Evolutionary conservation across 2,113 vertebrate species (phyloP).

Genomic region (Ornithorhynchus anatinus): DNA sequence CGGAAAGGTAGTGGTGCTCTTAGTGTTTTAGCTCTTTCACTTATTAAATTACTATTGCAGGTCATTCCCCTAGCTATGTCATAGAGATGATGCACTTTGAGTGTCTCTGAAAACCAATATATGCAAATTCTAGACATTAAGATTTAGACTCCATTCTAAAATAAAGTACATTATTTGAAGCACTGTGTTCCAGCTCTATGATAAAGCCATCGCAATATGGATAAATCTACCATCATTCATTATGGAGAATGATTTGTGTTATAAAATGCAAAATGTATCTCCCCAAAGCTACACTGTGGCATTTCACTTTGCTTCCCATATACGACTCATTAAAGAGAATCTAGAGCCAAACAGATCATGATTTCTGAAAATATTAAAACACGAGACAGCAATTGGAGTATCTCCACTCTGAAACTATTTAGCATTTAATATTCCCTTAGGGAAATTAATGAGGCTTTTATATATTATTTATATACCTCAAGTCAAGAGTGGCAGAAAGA

Average conservation of each 20-base stretch:
- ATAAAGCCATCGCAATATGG: slow-evolving; percentile 19
- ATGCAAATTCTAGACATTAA: no score
- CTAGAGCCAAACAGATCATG: slow-evolving; percentile 35
- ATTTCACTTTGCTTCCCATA: slow-evolving; percentile 45
- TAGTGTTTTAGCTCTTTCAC: no score
- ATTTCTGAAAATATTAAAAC: slow-evolving; percentile 52
- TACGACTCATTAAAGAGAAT: slow-evolving; percentile 64
- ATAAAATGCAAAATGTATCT: background rate
- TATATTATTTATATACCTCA: slow-evolving; percentile 63
- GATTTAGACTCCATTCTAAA: no score
- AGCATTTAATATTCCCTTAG: slow-evolving; percentile 63
- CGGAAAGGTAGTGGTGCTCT: no score
- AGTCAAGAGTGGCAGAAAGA: slow-evolving; percentile 57
- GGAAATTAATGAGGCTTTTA: slow-evolving; percentile 51
- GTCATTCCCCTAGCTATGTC: no score
- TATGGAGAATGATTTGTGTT: slow-evolving; percentile 14
- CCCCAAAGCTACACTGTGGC: slow-evolving; percentile 2
- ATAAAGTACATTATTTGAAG: background rate
- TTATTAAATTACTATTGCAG: no score
- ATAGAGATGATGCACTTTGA: no score
- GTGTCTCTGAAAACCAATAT: no score
- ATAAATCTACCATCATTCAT: slow-evolving; percentile 14
- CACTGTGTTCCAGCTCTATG: background rate
- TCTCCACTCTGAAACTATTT: slow-evolving; percentile 59
- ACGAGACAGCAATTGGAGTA: slow-evolving; percentile 39